Evolutionary conservation across 2,113 vertebrate genomes (phyloP).

Genomic region (Rhinopithecus roxellana): DNA sequence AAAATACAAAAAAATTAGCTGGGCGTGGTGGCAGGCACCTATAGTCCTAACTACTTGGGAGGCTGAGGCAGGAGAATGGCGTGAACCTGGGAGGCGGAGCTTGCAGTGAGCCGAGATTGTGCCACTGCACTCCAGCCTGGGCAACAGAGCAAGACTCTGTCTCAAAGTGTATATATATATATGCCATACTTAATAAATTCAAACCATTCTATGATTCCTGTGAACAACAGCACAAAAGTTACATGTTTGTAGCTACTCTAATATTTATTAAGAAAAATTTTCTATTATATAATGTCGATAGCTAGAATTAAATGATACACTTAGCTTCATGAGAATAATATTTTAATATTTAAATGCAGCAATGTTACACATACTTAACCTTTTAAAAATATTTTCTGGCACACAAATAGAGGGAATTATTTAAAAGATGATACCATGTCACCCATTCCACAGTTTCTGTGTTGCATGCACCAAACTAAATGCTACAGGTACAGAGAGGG

Average conservation of each 20-base stretch:
- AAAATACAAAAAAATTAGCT: too few relatives aligned
- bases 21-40: accelerated
- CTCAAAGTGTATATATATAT: background rate
- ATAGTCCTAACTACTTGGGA: too few relatives aligned
- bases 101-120: too few relatives aligned
- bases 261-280: background rate
- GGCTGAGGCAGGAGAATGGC: too few relatives aligned
- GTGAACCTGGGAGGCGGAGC: too few relatives aligned
- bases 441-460: background rate
- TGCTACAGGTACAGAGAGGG: background rate
- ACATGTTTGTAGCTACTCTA: background rate
- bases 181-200: background rate
- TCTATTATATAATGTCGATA: background rate
- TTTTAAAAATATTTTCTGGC: background rate
- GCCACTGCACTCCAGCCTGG: too few relatives aligned
- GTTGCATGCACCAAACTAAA: background rate
- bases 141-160: too few relatives aligned
- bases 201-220: background rate
- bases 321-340: constrained; percentile 11
- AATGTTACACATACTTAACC: background rate
- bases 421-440: background rate
- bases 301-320: background rate
- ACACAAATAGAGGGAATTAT: background rate
- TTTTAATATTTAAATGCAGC: background rate
- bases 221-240: background rate